Base-by-base conservation (phyloP, 2,888 invertebrate species). In the Ctenicera cuprea region DNA sequence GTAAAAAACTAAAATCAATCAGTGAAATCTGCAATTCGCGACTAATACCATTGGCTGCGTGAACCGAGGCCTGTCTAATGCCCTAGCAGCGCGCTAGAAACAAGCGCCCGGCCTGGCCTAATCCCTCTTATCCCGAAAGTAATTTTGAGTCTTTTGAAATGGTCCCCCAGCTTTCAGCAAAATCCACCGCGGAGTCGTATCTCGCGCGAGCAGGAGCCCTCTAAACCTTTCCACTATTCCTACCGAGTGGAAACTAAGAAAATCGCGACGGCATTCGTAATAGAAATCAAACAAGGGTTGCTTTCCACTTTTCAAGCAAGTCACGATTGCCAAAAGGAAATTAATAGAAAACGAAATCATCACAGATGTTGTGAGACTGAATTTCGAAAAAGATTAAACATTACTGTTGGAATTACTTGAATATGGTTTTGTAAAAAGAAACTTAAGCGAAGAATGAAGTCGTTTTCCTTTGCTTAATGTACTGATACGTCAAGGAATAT, bases 111-210 rank as follows among this genome's bases (percentile, higher is more conserved):
- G 81, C 83, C 87, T 87, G 87, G 87, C 88, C 89, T 89, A 89
- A 89, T 89, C 89, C 89, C 89, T 89, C 90, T 89, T 89, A 89
- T 89, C 89, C 89, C 88, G 89, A 89, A 89, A 90, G 90, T 89
- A 90, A 90, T 90, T 90, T 89, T 89, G 89, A 89, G 89, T 89
- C 89, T 89, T 90, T 89, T 90, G 87, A 90, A 89, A 89, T 86
- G 85, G 86, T 85, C 86, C 87, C 87, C 85, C 85, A 83, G 85
- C 84, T 85, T 85, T 84, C 84, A 84, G 83, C 82, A 80, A 84
- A 86, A 85, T 85, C 85, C 85, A 83, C 80, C 83, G 82, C 81
- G 82, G 83, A 83, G 82, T 83, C 84, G 83, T 86, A 85, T 86
- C 86, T 85, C 83, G 83, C 82, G 80, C 80, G 77, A 79, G 80